Base-by-base conservation (phyloP, 2,113 vertebrate genomes). In the Callochromis pleurospilus region DNA sequence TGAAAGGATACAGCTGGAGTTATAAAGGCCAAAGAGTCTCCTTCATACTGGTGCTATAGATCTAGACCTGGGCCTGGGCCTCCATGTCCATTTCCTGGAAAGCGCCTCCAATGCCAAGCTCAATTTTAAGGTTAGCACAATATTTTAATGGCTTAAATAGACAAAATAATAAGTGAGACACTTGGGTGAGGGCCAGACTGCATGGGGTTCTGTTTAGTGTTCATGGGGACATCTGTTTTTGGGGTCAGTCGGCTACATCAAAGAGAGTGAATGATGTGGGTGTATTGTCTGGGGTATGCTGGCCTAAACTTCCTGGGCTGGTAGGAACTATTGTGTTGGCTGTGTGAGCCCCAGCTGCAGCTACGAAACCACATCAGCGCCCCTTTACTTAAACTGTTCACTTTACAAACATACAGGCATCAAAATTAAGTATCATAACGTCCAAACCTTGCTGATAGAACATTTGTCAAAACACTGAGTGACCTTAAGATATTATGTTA, bases 1-100 rank as follows among this genome's bases (percentile, higher is more conserved):
- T 92, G 77, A 90, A 91, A 91, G 91, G 92, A 91, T 94, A 92
- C 93, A 95, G 93, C 91, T 95, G 94, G 91, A 89, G 21, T 89
- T 93, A 91, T 88, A 81, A 91, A 93, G 53, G 85, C 84, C 55
- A 79, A 86, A 38, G 56, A 82, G 77, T 86, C 90, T 89, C 85
- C 62, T 19, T 90, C 29, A 88, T 80, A 81, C 51, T 80, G 45
- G 36, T 9, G 10, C 42, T 51, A 81, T 45, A 92, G 83, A 47
- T 90, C 53, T 60, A 82, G 45, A 19, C 1, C 47, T 36, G 31
- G 45, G 53, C 1, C 47, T 36, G 31, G 45, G 53, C 36, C 55
- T 87, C 81, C 21, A 38, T 73, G 88, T 91, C 45, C 58, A 88
- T 92, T 95, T 94, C 94, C 92, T 92, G 84, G 80, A 90, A 82